Conservation (phyloP, 2,888 invertebrate genomes). For the Metalampra italica region DNA sequence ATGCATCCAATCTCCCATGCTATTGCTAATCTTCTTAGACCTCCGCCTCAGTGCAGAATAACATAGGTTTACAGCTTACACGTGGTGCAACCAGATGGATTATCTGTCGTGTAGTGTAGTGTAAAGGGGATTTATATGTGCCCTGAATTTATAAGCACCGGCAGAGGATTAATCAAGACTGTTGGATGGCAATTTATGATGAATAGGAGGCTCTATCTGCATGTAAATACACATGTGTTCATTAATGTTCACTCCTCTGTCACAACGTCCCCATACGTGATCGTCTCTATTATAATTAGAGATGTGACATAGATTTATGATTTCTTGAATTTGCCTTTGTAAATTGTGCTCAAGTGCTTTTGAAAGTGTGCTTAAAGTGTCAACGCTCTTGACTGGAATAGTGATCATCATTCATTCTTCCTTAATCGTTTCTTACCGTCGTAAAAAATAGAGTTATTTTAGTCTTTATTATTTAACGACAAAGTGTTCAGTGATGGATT, state of each 20-base stretch:
- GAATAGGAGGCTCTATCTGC: background rate
- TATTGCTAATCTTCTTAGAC: slow-evolving; percentile 51
- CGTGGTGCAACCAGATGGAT: slow-evolving; percentile 48
- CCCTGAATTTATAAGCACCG: slow-evolving; percentile 28
- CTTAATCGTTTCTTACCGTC: no score
- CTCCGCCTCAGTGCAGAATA: slow-evolving; percentile 41
- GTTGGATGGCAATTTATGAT: slow-evolving; percentile 11
- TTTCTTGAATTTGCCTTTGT: no score
- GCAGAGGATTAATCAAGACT: slow-evolving; percentile 40
- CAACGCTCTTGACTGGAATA: no score
- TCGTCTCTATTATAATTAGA: background rate
- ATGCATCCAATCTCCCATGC: slow-evolving; percentile 22
- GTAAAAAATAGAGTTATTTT: no score
- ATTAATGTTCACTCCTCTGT: background rate
- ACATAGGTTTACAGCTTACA: slow-evolving; percentile 41
- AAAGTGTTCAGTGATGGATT: no score
- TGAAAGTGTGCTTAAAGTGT: no score
- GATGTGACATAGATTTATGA: no score
- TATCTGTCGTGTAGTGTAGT: slow-evolving; percentile 43
- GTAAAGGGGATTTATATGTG: slow-evolving; percentile 22
- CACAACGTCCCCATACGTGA: background rate
- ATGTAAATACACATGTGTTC: background rate
- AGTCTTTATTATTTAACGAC: no score
- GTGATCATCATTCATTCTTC: no score
- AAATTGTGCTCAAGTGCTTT: no score